Percentiles rank a stretch among this genome's conserved stretches.
Evolutionary conservation across 2,113 vertebrate species (phyloP).

Genomic region (Seriola quinqueradiata): DNA sequence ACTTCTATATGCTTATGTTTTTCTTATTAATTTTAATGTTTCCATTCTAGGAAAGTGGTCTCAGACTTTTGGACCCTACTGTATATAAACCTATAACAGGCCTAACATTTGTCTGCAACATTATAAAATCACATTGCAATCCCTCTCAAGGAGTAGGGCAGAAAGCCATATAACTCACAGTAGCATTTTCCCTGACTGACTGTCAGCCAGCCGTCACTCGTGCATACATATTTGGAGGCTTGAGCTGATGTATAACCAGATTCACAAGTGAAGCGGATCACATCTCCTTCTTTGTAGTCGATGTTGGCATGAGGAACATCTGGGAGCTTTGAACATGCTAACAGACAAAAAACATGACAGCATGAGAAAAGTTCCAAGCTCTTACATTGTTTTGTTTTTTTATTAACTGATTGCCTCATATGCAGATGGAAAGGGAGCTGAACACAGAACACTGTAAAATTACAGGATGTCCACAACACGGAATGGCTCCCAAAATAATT

Average conservation of each 20-base stretch:
- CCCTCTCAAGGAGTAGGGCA: background rate
- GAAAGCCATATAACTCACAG: constrained; percentile 50
- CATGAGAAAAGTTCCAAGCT: background rate
- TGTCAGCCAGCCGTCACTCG: background rate
- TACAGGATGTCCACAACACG: background rate
- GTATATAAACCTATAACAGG: too few species aligned
- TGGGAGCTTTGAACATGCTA: constrained; percentile 45
- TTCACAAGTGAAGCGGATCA: constrained; percentile 50
- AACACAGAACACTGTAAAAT: background rate
- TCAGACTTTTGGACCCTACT: too few species aligned
- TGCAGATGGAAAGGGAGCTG: background rate
- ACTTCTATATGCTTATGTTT: too few species aligned
- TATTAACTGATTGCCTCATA: background rate
- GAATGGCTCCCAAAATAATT: background rate
- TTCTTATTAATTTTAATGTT: too few species aligned
- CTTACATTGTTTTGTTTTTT: background rate
- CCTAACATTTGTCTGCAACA: too few species aligned
- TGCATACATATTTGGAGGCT: constrained; percentile 37
- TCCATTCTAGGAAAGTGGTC: too few species aligned
- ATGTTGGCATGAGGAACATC: constrained; percentile 6
- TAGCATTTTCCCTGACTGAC: background rate
- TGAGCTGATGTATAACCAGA: constrained; percentile 49
- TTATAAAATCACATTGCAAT: too few species aligned
- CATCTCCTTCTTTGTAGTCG: constrained; percentile 28
- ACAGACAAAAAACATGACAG: background rate